phyloP scores from a whole-genome alignment of 2,888 invertebrate genomes.

The Bombyx huttoni region DNA sequence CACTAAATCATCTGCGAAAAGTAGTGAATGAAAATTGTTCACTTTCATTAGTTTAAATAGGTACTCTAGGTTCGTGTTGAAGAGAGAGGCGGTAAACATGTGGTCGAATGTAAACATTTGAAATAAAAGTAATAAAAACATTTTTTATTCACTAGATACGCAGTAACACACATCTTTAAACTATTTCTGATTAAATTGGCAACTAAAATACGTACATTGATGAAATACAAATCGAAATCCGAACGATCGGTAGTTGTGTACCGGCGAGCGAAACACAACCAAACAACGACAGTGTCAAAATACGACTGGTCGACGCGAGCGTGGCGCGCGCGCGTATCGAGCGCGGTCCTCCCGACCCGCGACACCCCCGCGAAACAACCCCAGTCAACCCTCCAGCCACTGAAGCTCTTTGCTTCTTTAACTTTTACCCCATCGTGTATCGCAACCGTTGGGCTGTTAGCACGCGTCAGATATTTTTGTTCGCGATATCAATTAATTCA shows the following conservation, averaged over 20 bases:
- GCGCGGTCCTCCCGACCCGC: conserved; percentile 47
- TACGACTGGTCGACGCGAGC: conserved; percentile 45
- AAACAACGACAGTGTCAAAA: conserved; percentile 42
- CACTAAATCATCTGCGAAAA: neutral
- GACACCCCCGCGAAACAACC: conserved; percentile 47
- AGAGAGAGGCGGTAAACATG: conserved; percentile 34
- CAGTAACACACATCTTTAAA: conserved; percentile 8
- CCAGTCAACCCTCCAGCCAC: conserved; percentile 32
- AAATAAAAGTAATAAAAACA: conserved; percentile 13
- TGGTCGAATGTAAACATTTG: conserved; percentile 58
- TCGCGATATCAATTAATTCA: too few relatives aligned
- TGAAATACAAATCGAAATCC: conserved; percentile 46
- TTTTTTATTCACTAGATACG: conserved; percentile 8
- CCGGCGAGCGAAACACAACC: conserved; percentile 28
- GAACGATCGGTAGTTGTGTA: conserved; percentile 46
- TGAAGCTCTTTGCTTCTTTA: conserved; percentile 24
- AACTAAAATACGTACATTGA: conserved; percentile 45
- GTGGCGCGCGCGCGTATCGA: conserved; percentile 69
- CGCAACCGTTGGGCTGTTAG: conserved; percentile 8
- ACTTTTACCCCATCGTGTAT: conserved; percentile 22
- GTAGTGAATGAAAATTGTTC: neutral
- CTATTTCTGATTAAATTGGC: conserved; percentile 8
- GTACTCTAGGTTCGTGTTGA: conserved; percentile 5
- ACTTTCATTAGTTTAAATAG: neutral
- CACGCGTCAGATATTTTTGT: conserved; percentile 4